Evolutionary conservation across 2,113 vertebrate species (phyloP).

Genomic region (Herpetotheres cachinnans): DNA sequence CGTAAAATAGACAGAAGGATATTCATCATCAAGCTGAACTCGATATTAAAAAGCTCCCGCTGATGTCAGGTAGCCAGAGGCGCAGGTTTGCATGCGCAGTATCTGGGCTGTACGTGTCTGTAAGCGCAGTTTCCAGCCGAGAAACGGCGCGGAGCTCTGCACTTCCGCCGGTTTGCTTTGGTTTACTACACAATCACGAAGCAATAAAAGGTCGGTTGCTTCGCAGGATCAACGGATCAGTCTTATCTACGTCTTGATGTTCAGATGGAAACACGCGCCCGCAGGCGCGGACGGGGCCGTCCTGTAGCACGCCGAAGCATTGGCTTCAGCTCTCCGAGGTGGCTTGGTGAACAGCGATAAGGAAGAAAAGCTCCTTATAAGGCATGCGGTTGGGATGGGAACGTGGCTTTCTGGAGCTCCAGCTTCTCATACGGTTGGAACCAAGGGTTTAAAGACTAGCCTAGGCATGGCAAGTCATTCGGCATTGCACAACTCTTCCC

Average conservation of each 20-base stretch:
- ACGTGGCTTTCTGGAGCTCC: neutral
- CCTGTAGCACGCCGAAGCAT: accelerated
- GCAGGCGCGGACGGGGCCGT: accelerated
- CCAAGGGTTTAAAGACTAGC: neutral
- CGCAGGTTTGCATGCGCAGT: neutral
- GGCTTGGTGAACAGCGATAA: neutral
- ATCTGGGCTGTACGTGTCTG: neutral
- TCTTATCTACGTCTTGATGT: neutral
- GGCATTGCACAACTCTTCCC: slow-evolving; percentile 14
- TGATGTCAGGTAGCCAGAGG: neutral
- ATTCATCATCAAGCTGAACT: neutral
- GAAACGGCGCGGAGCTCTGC: neutral
- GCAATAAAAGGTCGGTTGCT: neutral
- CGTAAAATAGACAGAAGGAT: neutral
- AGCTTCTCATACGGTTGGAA: neutral
- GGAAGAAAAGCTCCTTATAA: neutral
- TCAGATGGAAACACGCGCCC: neutral
- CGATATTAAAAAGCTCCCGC: neutral
- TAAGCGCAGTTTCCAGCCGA: neutral
- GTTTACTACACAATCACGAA: neutral
- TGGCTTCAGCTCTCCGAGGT: accelerated
- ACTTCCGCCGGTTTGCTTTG: neutral
- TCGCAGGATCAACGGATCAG: neutral
- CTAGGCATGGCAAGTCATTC: neutral
- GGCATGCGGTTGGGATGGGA: neutral